Base-by-base conservation (phyloP, 2,888 invertebrate genomes). In the Cheilosia grossa region DNA sequence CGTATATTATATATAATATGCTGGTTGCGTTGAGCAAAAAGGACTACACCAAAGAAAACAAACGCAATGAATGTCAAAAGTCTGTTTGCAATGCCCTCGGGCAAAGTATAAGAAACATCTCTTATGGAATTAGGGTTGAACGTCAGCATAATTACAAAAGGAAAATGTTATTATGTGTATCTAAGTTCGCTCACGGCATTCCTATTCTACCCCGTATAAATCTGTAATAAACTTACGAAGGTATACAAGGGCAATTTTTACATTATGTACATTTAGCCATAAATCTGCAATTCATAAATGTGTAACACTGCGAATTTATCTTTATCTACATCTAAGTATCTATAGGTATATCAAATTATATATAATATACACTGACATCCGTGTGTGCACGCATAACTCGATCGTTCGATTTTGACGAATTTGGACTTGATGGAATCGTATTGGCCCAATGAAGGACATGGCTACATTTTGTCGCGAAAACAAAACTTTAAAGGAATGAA, bases 101-200 rank as follows among this genome's bases (percentile, higher is more conserved):
- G 81, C 59, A 42, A 51, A 69, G 51, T 63, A 74, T 80, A 81
- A 81, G 81, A 69, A 81, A 74, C 54, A 74, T 81, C 74, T 81
- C 63, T 74, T 81, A 81, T 74, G 42, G 69, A 81, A 74, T 81
- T 81, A 81, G 81, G 81, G 81, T 74, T 81, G 81, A 74, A 74
- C 51, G 51, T 74, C 74, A 81, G 74, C 42, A 54, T 74, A 81
- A 81, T 81, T 81, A 69, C 74, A 63, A 81, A 67, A 69, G 63
- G 40, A 74, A 81, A 69, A 56, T 63, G 56, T 69, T 69, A 74
- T 74, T 81, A 81, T 81, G 74, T 81, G 74, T 81, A 81, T 63
- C 74, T 30, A 61, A 21, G 51, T 72, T 37, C 17, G 33, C 42
- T 58, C 10, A 19, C 27, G 64, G 49, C 19, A 5, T 24, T 54